These are phyloP conservation scores for Gnathonemus echidnorhynchus DNA, from an alignment of 2,113 vertebrate genomes.

Conservation along the genomic window DNA sequence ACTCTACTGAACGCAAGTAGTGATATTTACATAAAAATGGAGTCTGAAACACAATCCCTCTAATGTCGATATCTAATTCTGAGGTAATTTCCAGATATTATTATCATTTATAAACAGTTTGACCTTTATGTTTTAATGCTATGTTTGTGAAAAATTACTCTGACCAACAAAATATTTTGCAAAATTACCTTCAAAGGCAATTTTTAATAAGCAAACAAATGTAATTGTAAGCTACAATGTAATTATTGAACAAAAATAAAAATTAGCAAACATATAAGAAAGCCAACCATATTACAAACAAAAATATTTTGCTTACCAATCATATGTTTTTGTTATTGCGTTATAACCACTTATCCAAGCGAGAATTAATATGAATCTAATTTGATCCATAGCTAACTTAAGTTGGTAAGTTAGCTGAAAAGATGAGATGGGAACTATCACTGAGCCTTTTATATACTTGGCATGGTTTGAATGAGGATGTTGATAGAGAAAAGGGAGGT, in stretches of 20 bases:
- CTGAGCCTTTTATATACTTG: constrained; percentile 35
- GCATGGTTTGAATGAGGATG: not conserved
- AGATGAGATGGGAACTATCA: not conserved
- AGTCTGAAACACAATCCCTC: not conserved
- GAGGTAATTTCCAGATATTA: not conserved
- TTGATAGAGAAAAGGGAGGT: not conserved
- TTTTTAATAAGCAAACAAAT: not conserved
- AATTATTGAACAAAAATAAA: not conserved
- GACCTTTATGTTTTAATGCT: not conserved
- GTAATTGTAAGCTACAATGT: no score
- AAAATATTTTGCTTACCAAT: constrained; percentile 42
- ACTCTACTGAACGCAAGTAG: not conserved
- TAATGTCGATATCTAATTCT: not conserved
- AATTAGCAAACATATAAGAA: not conserved
- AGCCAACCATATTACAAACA: not conserved
- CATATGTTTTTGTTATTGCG: constrained; percentile 18
- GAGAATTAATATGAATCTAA: constrained; percentile 40
- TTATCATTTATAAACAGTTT: not conserved
- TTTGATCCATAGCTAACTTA: constrained; percentile 49
- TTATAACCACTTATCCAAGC: constrained; percentile 45
- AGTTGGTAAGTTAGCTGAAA: constrained; percentile 19
- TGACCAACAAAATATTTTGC: not conserved
- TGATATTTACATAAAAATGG: not conserved
- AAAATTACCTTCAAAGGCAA: not conserved
- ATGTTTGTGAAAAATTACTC: not conserved